These are phyloP conservation scores for Physocephala rufipes DNA, from an alignment of 2,888 invertebrate genomes.

Conservation along the genomic window DNA sequence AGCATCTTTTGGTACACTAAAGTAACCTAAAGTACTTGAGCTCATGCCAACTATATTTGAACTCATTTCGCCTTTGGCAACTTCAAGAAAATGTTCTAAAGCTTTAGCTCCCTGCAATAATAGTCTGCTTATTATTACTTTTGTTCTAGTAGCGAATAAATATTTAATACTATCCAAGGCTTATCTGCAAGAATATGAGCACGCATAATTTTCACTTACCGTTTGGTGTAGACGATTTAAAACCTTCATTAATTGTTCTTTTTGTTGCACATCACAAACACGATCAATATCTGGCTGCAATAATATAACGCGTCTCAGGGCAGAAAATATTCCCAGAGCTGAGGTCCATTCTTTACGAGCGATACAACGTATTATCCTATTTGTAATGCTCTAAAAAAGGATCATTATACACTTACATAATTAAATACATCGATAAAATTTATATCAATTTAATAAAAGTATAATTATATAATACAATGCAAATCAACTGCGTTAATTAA, in stretches of 20 bases:
- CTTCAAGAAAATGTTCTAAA: constrained; percentile 92
- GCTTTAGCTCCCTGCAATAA: constrained; percentile 82
- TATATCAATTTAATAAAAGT: neutral
- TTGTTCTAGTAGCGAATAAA: no score
- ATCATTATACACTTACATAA: neutral
- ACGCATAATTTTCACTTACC: constrained; percentile 65
- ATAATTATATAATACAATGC: neutral
- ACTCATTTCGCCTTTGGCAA: constrained; percentile 79
- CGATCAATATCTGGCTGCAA: constrained; percentile 84
- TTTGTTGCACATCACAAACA: constrained; percentile 75
- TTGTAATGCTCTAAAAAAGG: constrained; percentile 73
- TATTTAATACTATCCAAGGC: neutral
- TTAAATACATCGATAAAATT: neutral
- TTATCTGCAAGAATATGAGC: neutral
- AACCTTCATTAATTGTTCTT: constrained; percentile 78
- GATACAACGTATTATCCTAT: constrained; percentile 78
- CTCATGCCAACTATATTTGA: constrained; percentile 73
- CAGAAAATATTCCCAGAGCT: constrained; percentile 83
- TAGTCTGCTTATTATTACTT: neutral
- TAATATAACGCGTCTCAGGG: constrained; percentile 78
- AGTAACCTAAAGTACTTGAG: constrained; percentile 56
- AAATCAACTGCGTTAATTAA: neutral
- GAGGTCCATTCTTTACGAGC: constrained; percentile 81
- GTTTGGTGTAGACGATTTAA: constrained; percentile 79
- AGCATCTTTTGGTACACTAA: constrained; percentile 84